Evolutionary conservation across 1,140 invertebrate species (phyloP).

Genomic region (Triops cancriformis): DNA sequence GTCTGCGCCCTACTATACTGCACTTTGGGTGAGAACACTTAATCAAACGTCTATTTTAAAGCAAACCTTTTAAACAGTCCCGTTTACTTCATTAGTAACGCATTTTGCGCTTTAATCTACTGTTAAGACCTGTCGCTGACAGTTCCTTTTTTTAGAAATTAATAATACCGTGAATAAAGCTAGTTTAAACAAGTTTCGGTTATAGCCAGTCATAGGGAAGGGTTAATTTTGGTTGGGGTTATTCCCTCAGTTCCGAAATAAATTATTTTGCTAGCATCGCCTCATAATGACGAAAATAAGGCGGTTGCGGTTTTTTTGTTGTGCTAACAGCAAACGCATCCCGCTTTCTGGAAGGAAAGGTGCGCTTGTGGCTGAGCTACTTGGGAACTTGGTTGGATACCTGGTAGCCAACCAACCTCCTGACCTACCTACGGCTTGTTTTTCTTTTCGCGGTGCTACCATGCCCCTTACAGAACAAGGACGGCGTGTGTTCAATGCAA

Average conservation of each 20-base stretch:
- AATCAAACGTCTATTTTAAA: too few species aligned
- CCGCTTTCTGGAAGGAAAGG: not conserved
- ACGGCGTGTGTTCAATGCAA: too few species aligned
- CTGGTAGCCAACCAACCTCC: slow-evolving; percentile 8
- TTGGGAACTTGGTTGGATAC: not conserved
- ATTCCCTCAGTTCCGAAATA: not conserved
- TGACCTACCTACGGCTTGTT: slow-evolving; percentile 9
- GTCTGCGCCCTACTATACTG: not conserved
- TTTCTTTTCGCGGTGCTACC: not conserved
- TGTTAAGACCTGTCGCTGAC: too few species aligned
- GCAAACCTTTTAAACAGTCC: too few species aligned
- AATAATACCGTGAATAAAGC: too few species aligned
- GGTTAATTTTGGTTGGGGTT: not conserved
- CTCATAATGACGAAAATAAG: not conserved
- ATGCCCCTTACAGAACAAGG: not conserved
- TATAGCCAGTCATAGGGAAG: too few species aligned
- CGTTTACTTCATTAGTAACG: too few species aligned
- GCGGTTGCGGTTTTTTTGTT: not conserved
- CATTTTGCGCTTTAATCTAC: too few species aligned
- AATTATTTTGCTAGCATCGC: not conserved
- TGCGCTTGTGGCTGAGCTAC: not conserved
- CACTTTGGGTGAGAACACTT: not conserved
- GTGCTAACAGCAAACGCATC: not conserved
- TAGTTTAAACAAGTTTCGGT: too few species aligned
- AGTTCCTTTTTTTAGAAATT: too few species aligned